These are phyloP conservation scores for Ictalurus punctatus DNA, from an alignment of 2,113 vertebrate genomes.

Conservation along the genomic window DNA sequence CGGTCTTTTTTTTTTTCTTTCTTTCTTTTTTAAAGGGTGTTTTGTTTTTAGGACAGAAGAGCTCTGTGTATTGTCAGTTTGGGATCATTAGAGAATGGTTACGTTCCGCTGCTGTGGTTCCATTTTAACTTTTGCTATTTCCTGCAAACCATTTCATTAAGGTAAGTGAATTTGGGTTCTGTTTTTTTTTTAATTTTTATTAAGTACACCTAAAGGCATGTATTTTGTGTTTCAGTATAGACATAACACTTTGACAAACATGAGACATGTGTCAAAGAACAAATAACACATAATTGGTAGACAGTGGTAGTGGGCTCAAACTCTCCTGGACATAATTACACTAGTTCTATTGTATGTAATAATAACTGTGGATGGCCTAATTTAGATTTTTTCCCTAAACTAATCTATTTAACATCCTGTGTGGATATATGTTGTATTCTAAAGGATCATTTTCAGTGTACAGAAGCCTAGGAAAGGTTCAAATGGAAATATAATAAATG, in stretches of 20 bases:
- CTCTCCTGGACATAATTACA: not conserved
- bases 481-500: not conserved
- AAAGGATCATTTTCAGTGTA: not conserved
- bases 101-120: not conserved
- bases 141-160: slow-evolving; percentile 11
- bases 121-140: not conserved
- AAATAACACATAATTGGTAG: not conserved
- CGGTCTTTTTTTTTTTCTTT: not conserved
- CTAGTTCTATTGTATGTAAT: not conserved
- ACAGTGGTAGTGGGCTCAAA: not conserved
- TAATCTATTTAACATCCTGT: not conserved
- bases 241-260: not conserved
- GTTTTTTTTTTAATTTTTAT: not conserved
- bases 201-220: too few relatives aligned
- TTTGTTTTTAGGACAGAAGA: not conserved
- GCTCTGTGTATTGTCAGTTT: not conserved
- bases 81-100: not conserved
- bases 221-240: not conserved
- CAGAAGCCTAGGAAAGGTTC: not conserved
- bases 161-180: not conserved
- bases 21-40: too few relatives aligned
- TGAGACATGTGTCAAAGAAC: not conserved
- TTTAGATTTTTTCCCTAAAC: not conserved
- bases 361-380: not conserved
- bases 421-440: not conserved